Base-by-base conservation (phyloP, 2,888 invertebrate species). In the Acleris holmiana region DNA sequence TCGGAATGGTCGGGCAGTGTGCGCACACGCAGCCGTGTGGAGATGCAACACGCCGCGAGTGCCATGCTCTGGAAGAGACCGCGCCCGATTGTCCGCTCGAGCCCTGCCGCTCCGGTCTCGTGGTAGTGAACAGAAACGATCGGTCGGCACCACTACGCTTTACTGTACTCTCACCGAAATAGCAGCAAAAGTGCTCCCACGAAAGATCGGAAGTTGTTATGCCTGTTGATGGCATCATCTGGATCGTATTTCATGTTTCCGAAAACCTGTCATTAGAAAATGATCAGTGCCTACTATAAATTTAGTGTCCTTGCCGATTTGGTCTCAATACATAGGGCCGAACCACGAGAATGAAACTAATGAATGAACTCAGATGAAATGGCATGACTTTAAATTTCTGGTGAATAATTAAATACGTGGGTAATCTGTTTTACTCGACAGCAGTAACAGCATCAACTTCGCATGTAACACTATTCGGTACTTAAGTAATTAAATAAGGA, bases 121-220 rank as follows among this genome's bases (percentile, higher is more conserved):
- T 70, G 67, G 69, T 69, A 69, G 73, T 74, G 74, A 69, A 70
- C 71, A 74, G 61, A 67, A 64, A 73, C 70, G 73, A 68, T 71
- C 73, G 69, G 66, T 71, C 60, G 59, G 49, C 60, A 71, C 67
- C 70, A 75, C 83, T 84, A 84, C 82, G 68, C 75, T 76, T 74
- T 74, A 64, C 71, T 73, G 75, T 78, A 77, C 81, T 83, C 96
- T 96, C 95, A 96, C 97, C 98, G 96, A 94, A 98, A 98, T 84
- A 98, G 95, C 85, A 98, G 95, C 94, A 98, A 95, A 88, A 98
- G 95, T 88, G 97, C 96, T 93, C 96, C 96, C 93, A 96, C 95
- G 94, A 98, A 98, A 85, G 96, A 96, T 93, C 97, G 96, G 95
- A 98, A 98, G 95, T 98, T 98, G 95, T 98, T 98, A 95, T 98